Percentiles rank a stretch among this genome's conserved stretches.
Evolutionary conservation across 2,797 vertebrate genomes (phyloP).

Genomic region (Crocidura indochinensis): DNA sequence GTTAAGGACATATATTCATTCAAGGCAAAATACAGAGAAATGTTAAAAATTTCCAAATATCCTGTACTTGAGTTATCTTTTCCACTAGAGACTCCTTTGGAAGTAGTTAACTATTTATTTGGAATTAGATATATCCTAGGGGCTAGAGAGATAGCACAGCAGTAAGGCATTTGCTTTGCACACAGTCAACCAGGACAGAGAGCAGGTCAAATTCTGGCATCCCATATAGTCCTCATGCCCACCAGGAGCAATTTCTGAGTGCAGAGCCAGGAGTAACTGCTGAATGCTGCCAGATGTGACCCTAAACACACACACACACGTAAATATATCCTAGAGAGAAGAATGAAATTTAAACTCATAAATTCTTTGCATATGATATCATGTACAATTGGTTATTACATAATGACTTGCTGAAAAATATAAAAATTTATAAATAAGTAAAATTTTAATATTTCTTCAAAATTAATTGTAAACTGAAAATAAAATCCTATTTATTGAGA

Average conservation of each 20-base stretch:
- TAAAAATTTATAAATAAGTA: conserved; percentile 71
- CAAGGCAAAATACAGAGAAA: conserved; percentile 34
- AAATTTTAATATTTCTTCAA: conserved; percentile 71
- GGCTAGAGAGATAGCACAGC: no score
- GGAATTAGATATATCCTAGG: conserved; percentile 45
- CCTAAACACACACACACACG: no score
- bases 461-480: conserved; percentile 67
- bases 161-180: no score
- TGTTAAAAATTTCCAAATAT: conserved; percentile 43
- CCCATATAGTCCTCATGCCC: no score
- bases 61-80: conserved; percentile 63
- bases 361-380: conserved; percentile 71
- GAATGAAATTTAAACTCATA: conserved; percentile 54
- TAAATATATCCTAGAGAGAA: conserved; percentile 51
- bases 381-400: conserved; percentile 27
- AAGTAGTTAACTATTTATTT: conserved; percentile 34
- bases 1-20: conserved; percentile 6
- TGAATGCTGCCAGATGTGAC: no score
- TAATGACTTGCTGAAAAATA: conserved; percentile 59
- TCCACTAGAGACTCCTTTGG: conserved; percentile 1
- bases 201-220: no score
- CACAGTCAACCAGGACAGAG: no score
- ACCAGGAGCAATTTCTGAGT: no score
- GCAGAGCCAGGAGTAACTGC: no score
- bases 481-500: conserved; percentile 67